These are phyloP conservation scores for Rhodinocichla rosea DNA, from an alignment of 2,113 vertebrate genomes.

Conservation along the genomic window DNA sequence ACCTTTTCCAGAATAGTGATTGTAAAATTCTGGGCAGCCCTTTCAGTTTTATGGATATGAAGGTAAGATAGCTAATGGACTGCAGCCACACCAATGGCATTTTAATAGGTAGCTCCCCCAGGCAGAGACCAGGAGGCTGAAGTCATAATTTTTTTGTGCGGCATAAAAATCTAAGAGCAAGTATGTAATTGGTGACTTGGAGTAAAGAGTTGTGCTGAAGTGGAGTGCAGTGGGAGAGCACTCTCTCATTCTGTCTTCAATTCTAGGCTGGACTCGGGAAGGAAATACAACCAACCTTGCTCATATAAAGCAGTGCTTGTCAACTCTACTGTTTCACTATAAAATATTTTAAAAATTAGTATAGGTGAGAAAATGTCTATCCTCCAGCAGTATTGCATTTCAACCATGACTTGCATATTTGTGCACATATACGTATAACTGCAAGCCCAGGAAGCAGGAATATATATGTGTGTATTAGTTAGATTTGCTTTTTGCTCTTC, in stretches of 20 bases:
- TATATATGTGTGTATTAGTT: neutral
- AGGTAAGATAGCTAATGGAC: constrained; percentile 63
- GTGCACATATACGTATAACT: neutral
- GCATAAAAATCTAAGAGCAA: neutral
- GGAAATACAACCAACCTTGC: neutral
- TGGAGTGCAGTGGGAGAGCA: neutral
- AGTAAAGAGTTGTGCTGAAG: neutral
- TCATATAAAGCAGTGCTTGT: neutral
- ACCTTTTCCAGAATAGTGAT: constrained; percentile 35
- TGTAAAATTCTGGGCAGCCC: constrained; percentile 63
- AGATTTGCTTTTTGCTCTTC: constrained; percentile 41
- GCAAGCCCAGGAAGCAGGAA: neutral
- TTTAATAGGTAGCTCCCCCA: constrained; percentile 59
- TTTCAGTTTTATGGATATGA: constrained; percentile 53
- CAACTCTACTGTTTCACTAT: neutral
- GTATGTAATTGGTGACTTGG: constrained; percentile 5
- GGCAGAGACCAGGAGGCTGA: constrained; percentile 23
- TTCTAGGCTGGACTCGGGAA: neutral
- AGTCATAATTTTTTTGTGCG: constrained; percentile 20
- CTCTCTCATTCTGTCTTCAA: neutral
- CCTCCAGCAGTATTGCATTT: neutral
- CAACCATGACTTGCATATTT: neutral
- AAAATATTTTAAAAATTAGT: neutral
- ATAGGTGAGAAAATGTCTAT: neutral
- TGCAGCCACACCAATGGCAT: constrained; percentile 59